Percentiles rank a stretch among this genome's conserved stretches.
Conservation (phyloP, 2,888 invertebrate genomes). For the Alloplasta piceator region DNA sequence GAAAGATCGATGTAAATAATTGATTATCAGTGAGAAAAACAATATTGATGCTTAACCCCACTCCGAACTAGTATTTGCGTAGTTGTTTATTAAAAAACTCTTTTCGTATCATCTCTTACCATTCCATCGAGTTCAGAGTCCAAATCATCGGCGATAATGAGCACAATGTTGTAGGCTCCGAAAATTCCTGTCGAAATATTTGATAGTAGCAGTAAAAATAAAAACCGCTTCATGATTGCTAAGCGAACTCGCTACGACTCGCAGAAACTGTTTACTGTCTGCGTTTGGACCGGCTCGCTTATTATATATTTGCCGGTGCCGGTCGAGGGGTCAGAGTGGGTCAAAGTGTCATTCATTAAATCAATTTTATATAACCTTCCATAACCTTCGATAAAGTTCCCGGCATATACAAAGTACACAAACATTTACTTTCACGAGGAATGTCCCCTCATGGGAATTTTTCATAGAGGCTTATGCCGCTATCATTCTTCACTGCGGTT, state of each 20-base stretch:
- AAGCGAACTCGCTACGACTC: not conserved
- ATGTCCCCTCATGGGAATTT: too few relatives aligned
- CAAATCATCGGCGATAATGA: conserved; percentile 94
- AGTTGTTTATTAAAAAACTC: too few relatives aligned
- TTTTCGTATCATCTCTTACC: conserved; percentile 84
- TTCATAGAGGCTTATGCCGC: too few relatives aligned
- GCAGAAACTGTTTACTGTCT: not conserved
- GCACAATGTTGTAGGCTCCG: conserved; percentile 87
- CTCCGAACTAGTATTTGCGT: too few relatives aligned
- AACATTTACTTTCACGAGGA: too few relatives aligned
- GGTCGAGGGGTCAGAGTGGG: not conserved
- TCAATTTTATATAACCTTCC: not conserved
- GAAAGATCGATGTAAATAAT: too few relatives aligned
- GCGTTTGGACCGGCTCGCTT: not conserved
- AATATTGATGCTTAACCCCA: too few relatives aligned
- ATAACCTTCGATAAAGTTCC: too few relatives aligned
- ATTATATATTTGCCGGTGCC: not conserved
- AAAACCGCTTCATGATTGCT: conserved; percentile 25
- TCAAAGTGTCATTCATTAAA: not conserved
- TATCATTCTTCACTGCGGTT: too few relatives aligned
- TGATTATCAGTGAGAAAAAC: too few relatives aligned
- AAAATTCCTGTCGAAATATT: conserved; percentile 6
- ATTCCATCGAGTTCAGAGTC: conserved; percentile 91
- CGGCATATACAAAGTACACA: too few relatives aligned
- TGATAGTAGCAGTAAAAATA: conserved; percentile 23